These are phyloP conservation scores for Gyps fulvus DNA, from an alignment of 2,113 vertebrate genomes.

Conservation along the genomic window DNA sequence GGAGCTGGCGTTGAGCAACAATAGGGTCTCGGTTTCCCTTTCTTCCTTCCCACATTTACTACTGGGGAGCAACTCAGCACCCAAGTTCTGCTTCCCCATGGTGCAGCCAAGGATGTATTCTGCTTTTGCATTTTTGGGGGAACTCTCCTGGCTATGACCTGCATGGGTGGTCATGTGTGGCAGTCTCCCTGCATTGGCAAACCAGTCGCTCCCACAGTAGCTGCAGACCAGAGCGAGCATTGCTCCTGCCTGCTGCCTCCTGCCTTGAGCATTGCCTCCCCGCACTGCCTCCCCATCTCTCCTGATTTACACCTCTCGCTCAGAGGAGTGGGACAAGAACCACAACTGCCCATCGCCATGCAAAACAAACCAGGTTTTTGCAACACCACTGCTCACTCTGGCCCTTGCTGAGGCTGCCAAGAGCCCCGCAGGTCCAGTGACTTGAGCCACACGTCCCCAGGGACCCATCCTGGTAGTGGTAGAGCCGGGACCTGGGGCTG, in stretches of 20 bases:
- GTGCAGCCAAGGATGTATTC: background rate
- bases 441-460: fast-evolving
- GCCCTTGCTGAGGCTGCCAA: background rate
- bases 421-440: fast-evolving
- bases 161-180: fast-evolving
- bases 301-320: background rate
- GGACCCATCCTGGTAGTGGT: no score
- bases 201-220: fast-evolving
- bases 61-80: background rate
- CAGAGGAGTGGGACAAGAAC: background rate
- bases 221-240: fast-evolving
- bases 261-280: background rate
- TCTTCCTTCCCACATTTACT: background rate
- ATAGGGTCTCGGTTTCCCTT: background rate
- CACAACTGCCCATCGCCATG: fast-evolving
- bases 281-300: no score
- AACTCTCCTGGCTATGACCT: fast-evolving
- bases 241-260: background rate
- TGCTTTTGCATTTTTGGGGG: background rate
- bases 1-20: background rate
- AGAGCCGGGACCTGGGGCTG: fast-evolving
- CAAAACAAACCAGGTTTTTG: background rate
- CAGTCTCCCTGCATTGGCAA: fast-evolving
- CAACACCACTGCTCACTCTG: fast-evolving
- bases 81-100: background rate